Conservation (phyloP, 2,113 vertebrate genomes). For the Solea senegalensis region DNA sequence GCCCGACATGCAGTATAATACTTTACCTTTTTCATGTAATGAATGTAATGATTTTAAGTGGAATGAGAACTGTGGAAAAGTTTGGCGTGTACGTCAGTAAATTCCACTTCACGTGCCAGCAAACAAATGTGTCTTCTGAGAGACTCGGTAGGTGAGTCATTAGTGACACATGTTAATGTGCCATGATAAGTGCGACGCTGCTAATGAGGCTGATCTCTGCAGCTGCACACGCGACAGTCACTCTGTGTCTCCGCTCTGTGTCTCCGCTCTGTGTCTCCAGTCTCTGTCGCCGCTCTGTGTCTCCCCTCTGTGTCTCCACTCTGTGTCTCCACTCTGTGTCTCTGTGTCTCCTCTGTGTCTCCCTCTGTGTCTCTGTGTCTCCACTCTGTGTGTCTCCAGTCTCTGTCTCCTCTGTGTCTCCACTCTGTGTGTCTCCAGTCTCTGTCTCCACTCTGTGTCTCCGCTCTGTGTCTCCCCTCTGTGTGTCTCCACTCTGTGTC, state of each 20-base stretch:
- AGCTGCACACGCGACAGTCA: not conserved
- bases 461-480: no score
- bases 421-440: no score
- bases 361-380: no score
- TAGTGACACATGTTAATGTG: constrained; percentile 64
- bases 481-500: no score
- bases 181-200: constrained; percentile 48
- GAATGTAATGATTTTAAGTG: constrained; percentile 48
- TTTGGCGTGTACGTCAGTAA: constrained; percentile 56
- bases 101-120: constrained; percentile 53
- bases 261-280: no score
- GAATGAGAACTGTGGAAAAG: constrained; percentile 45
- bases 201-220: constrained; percentile 1
- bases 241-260: not conserved
- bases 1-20: constrained; percentile 21
- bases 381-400: no score
- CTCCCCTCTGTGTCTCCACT: no score
- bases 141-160: constrained; percentile 48
- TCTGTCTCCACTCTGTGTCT: no score
- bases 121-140: constrained; percentile 48
- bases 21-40: constrained; percentile 49
- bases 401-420: no score
- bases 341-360: no score
- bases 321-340: no score
- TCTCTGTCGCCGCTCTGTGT: no score